Evolutionary conservation across 2,888 invertebrate genomes (phyloP).

Genomic region (Omphaloscelis lunosa): DNA sequence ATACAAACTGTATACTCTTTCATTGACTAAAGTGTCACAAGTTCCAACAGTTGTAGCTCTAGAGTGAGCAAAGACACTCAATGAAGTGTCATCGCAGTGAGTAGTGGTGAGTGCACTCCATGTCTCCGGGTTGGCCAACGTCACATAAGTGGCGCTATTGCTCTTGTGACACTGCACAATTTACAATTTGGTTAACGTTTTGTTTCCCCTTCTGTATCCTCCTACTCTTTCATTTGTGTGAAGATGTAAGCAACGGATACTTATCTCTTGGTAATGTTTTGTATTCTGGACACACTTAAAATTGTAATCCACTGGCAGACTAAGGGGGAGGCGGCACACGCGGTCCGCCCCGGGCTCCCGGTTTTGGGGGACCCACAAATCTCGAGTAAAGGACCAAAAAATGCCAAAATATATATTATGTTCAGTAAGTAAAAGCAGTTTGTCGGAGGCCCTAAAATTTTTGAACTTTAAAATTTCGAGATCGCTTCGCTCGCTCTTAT

Average conservation of each 20-base stretch:
- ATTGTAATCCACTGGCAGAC: neutral
- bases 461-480: too few species aligned
- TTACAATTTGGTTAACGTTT: conserved; percentile 45
- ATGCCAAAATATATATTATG: too few species aligned
- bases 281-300: neutral
- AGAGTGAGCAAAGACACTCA: conserved; percentile 54
- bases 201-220: conserved; percentile 11
- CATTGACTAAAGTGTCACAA: conserved; percentile 54
- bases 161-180: conserved; percentile 48
- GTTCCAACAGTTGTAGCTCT: conserved; percentile 48
- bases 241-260: neutral
- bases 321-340: too few species aligned
- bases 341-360: too few species aligned
- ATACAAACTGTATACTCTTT: conserved; percentile 24
- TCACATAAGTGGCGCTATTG: conserved; percentile 54
- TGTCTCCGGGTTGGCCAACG: conserved; percentile 50
- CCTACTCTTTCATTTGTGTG: neutral
- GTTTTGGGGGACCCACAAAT: too few species aligned
- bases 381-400: too few species aligned
- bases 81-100: conserved; percentile 60
- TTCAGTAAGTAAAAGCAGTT: too few species aligned
- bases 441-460: too few species aligned
- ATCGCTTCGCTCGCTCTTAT: too few species aligned
- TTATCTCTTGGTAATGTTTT: neutral
- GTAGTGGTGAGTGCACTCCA: conserved; percentile 54